phyloP scores from a whole-genome alignment of 2,797 vertebrate species.

The Amblyraja radiata region DNA sequence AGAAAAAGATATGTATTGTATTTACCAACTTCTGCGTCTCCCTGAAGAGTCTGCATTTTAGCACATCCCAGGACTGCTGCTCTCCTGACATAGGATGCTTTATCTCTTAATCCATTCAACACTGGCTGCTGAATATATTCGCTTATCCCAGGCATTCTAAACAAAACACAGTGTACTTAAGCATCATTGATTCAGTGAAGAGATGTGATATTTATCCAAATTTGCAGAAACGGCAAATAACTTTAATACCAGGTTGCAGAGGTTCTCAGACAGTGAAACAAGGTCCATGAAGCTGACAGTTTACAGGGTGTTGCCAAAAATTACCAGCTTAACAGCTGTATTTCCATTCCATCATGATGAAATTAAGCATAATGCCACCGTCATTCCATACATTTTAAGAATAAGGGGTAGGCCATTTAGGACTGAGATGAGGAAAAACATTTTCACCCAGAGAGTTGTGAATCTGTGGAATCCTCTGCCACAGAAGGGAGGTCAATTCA shows the following conservation, averaged over 20 bases:
- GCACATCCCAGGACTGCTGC: conserved; percentile 88
- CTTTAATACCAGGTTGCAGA: not conserved
- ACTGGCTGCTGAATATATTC: conserved; percentile 89
- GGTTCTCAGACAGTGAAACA: not conserved
- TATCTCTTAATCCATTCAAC: conserved; percentile 74
- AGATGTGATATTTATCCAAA: too few relatives aligned
- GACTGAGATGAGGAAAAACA: too few relatives aligned
- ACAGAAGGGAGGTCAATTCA: too few relatives aligned
- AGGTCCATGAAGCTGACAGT: not conserved
- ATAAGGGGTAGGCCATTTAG: too few relatives aligned
- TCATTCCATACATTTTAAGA: too few relatives aligned
- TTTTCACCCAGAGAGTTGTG: too few relatives aligned
- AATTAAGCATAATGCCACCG: too few relatives aligned
- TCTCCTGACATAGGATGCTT: conserved; percentile 83
- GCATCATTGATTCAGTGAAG: not conserved
- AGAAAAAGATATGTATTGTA: not conserved
- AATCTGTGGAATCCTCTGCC: too few relatives aligned
- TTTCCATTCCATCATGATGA: not conserved
- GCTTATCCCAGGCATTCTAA: conserved; percentile 79
- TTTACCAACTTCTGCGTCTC: conserved; percentile 66
- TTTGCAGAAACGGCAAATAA: too few relatives aligned
- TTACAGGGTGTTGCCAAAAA: not conserved
- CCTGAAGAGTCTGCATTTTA: conserved; percentile 78
- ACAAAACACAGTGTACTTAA: not conserved
- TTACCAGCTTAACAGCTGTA: not conserved